Conservation (phyloP, 2,888 invertebrate genomes). For the Lithophane ornitopus region DNA sequence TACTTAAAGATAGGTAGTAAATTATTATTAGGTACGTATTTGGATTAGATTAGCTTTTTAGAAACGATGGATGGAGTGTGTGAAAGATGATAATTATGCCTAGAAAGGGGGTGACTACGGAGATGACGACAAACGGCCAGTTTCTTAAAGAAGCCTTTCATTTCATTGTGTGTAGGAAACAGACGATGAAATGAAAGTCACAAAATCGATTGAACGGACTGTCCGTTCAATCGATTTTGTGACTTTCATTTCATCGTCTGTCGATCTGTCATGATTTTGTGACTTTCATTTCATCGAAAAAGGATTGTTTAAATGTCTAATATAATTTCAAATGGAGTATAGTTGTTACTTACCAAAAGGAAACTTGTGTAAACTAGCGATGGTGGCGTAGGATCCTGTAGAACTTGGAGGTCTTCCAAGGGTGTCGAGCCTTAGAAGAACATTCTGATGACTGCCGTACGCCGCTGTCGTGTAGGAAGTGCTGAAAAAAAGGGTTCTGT, state of each 20-base stretch:
- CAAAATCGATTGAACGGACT: no score
- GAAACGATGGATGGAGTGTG: no score
- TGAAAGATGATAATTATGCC: not conserved
- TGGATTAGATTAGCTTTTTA: not conserved
- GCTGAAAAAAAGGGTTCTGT: slow-evolving; percentile 81
- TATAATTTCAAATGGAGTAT: no score
- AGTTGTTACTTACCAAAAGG: slow-evolving; percentile 86
- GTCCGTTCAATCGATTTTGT: no score
- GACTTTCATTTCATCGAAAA: no score
- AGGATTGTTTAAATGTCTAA: no score
- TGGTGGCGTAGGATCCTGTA: slow-evolving; percentile 95
- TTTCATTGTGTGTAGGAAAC: no score
- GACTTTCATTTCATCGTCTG: no score
- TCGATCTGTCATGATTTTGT: no score
- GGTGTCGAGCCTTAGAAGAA: slow-evolving; percentile 94
- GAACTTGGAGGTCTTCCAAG: slow-evolving; percentile 93
- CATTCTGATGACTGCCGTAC: slow-evolving; percentile 94
- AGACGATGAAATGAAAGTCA: no score
- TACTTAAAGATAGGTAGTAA: slow-evolving; percentile 1
- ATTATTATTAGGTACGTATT: not conserved
- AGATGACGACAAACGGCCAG: no score
- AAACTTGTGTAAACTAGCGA: slow-evolving; percentile 95
- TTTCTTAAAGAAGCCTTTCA: no score
- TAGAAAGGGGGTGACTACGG: not conserved
- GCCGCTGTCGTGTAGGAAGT: slow-evolving; percentile 95